Evolutionary conservation across 1,140 invertebrate genomes (phyloP), one percentile per base, ranked within the genome.

Genomic region (Calosoma granatense): DNA sequence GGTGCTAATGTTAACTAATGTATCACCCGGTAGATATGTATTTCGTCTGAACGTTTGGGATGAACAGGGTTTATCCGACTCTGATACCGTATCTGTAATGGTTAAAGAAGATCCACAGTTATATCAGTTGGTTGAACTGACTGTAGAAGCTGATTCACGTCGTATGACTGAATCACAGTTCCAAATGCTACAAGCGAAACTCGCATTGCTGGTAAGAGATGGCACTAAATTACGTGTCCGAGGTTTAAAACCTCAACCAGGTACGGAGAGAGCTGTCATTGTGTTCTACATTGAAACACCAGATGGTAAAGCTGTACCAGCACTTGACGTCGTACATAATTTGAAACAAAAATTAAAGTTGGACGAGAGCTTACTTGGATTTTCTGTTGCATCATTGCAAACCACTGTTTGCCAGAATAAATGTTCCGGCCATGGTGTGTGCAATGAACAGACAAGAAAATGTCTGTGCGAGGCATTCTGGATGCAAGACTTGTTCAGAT

Each of bases 401-500:
- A 91, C 91, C 12, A 78, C 81, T 58, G 78, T 94, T 51, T 97
- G 94, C 65, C 91, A 96, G 67, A 94, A 94, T 73, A 84, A 90
- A 71, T 97, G 93, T 75, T 95, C 93, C 36, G 88, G 87, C 1
- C 92, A 96, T 73, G 94, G 93, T 39, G 80, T 83, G 17, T 97
- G 94, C 72, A 85, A 94, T 72, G 84, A 88, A 67, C 80, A 83
- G 60, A 87, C 87, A 9, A 80, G 92, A 65, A 78, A 83, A 53
- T 97, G 94, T 67, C 76, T 89, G 52, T 97, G 94, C 75, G 90
- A 95, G 74, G 87, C 91, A 22, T 97, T 96, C 76, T 97, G 93
- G 93, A 96, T 96, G 90, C 85, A 92, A 60, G 64, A 70, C 59
- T 26, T 68, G 66, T 88, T 67, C 73, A 81, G 60, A 76, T 78